Conservation (phyloP, 2,113 vertebrate species). For the Spilogale gracilis region DNA sequence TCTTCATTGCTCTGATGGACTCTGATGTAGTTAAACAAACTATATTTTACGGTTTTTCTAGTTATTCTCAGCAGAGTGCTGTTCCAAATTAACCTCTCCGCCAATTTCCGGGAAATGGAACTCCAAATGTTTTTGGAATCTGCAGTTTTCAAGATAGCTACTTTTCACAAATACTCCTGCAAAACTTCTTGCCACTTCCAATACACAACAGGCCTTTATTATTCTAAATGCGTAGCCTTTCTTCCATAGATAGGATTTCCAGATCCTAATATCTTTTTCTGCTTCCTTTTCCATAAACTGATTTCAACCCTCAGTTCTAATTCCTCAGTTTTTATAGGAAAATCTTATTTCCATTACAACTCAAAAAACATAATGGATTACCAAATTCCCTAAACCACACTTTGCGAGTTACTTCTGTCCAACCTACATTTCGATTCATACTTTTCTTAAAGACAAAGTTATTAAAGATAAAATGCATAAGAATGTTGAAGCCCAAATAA, state of each 20-base stretch:
- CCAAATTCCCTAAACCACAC: background rate
- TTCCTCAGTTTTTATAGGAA: conserved; percentile 18
- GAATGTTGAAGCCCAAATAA: conserved; percentile 28
- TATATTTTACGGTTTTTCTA: conserved; percentile 18
- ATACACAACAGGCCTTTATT: background rate
- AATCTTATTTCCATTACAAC: background rate
- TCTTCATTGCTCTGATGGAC: background rate
- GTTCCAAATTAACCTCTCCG: conserved; percentile 10
- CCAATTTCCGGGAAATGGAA: background rate
- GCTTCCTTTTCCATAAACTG: background rate
- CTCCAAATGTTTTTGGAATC: background rate
- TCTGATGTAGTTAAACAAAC: background rate
- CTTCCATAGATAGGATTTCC: background rate
- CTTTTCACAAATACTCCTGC: conserved; percentile 9
- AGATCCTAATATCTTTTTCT: background rate
- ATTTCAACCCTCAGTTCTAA: background rate
- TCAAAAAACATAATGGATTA: background rate
- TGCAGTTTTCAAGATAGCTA: conserved; percentile 8
- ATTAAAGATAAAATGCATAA: conserved; percentile 25
- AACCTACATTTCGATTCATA: conserved; percentile 19
- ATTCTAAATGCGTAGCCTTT: background rate
- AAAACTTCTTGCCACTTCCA: background rate
- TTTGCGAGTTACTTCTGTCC: background rate
- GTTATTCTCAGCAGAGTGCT: background rate
- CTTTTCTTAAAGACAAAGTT: conserved; percentile 27